Base-by-base conservation (phyloP, 2,888 invertebrate genomes). In the Orthosia gracilis region DNA sequence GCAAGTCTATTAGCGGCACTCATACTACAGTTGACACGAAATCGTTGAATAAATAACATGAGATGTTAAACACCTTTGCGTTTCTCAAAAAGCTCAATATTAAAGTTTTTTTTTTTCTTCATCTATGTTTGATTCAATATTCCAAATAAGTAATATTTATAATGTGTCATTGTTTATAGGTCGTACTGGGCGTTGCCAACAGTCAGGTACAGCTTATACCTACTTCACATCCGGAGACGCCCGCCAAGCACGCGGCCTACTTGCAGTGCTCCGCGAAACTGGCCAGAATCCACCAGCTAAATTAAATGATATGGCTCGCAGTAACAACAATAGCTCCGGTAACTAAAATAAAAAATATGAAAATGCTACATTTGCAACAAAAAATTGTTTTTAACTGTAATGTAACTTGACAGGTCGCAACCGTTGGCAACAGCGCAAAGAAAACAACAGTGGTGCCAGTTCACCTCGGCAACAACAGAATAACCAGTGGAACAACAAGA, bases 161-260 rank as follows among this genome's bases (percentile, higher is more conserved):
- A 54, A 66, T 57, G 62, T 15, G 63, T 47, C 61, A n/a, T 45
- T 70, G 15, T 9, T 54, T 61, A 50, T 58, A 96, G 97, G 98
- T 72, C 98, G 99, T 86, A 99, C 99, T 26, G 99, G 99, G 13
- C 98, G 99, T 84, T 98, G 99, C 89, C 98, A 99, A 91, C 98
- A 99, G 91, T 98, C 98, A 52, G 99, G 99, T 65, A 99, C 99
- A 11, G 99, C 99, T 0, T 99, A 99, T 94, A 99, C 99, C 5
- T 99, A 99, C 96, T 99, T 99, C 95, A 99, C 99, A 0, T 97
- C 98, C 17, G 98, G 98, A 79, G 99, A 99, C 93, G 98, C 98
- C 50, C 98, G 99, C 78, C 99, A 99, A 93, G 99, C 99, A 0
- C 98, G 98, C 83, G 99, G 99, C 89, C 95, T 99, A 82, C 98